Evolutionary conservation across 1,140 invertebrate genomes (phyloP), one percentile per base, ranked within the genome.

Genomic region (Sitobion miscanthi): DNA sequence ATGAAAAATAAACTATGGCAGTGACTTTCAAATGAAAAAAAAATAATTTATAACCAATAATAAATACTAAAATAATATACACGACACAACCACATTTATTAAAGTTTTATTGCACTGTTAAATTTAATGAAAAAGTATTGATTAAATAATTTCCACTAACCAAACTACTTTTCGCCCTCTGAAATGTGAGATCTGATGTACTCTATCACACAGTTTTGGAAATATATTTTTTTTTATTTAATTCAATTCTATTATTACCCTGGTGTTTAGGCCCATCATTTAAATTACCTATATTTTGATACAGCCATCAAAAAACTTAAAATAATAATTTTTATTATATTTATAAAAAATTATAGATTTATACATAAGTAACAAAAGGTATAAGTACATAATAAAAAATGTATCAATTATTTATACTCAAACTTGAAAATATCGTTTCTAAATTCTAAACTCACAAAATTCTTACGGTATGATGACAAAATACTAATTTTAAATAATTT

Each of bases 41-140:
- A 54, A 54, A 54, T 38, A 47, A 87, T 49, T 87, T 87, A 57
- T 57, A 5, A 38, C 49, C 87, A 38, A 54, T 57, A 38, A 52
- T 89, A 89, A 89, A 54, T 52, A 57, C 35, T 54, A 38, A 89
- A 89, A 54, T 89, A 11, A 89, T 89, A 57, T 89, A 89, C 49
- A 89, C 86, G 45, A n/a, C 21, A 87, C 21, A 7, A 35, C 20
- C 49, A 57, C 35, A 89, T 88, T 88, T 52, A 52, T 88, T 88
- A 21, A 49, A 21, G 47, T 89, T 89, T 35, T 57, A 89, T 38
- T 38, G 87, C 9, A 25, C 49, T 38, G 49, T 57, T 89, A 35
- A 54, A 57, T 89, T 89, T 89, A 89, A 89, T 89, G 35, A 89
- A 89, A 89, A 89, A 89, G 49, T 89, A 89, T 54, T 89, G 87